These are phyloP conservation scores for Drosophila repleta DNA, from an alignment of 1,140 invertebrate genomes.

Conservation along the genomic window DNA sequence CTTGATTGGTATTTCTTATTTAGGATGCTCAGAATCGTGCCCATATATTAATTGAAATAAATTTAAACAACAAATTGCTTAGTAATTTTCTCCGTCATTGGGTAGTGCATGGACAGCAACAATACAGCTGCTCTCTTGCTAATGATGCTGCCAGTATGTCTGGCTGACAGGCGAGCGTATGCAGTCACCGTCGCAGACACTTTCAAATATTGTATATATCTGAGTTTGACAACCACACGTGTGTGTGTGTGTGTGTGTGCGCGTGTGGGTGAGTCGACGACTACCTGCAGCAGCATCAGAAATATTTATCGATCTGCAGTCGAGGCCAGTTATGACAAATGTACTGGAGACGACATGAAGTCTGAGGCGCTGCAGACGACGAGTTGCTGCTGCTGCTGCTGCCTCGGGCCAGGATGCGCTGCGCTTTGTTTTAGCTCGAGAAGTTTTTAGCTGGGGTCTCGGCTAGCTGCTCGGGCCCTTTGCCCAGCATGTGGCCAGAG, in stretches of 20 bases:
- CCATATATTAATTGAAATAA: too few relatives aligned
- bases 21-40: too few relatives aligned
- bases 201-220: background rate
- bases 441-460: background rate
- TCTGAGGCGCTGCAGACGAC: slow-evolving; percentile 62
- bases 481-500: slow-evolving; percentile 61
- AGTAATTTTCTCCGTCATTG: slow-evolving; percentile 54
- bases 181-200: background rate
- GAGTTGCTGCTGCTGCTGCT: slow-evolving; percentile 15
- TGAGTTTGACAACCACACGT: too few relatives aligned
- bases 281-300: slow-evolving; percentile 61
- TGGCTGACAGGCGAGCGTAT: slow-evolving; percentile 50
- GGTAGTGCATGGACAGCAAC: slow-evolving; percentile 26
- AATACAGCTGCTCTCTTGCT: slow-evolving; percentile 50
- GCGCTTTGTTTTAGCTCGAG: background rate
- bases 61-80: background rate
- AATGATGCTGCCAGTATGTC: slow-evolving; percentile 79
- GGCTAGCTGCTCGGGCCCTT: slow-evolving; percentile 8
- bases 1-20: too few relatives aligned
- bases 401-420: slow-evolving; percentile 8
- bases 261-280: slow-evolving; percentile 8
- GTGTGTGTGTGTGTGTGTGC: too few relatives aligned
- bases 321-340: slow-evolving; percentile 73
- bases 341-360: slow-evolving; percentile 79
- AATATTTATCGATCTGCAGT: slow-evolving; percentile 74